Evolutionary conservation across 2,113 vertebrate genomes (phyloP).

Genomic region (Caranx ignobilis): DNA sequence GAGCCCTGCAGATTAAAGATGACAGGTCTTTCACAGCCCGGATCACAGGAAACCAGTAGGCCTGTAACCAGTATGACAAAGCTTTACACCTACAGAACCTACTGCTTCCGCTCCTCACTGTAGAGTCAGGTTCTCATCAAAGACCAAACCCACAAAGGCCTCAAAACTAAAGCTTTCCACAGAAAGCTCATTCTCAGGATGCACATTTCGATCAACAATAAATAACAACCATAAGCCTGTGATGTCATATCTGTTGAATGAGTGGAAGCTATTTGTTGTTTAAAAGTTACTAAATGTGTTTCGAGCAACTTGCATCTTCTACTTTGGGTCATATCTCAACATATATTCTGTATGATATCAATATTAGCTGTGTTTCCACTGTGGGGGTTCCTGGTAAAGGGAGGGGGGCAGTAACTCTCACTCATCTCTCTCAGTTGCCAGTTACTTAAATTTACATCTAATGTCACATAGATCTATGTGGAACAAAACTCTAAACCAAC

Average conservation of each 20-base stretch:
- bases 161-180: no score
- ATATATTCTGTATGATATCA: no score
- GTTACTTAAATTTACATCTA: neutral
- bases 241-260: no score
- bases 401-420: no score
- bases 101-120: neutral
- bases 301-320: neutral
- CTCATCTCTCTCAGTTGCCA: neutral
- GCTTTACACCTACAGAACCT: neutral
- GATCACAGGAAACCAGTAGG: neutral
- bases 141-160: neutral
- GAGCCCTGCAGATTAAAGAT: neutral
- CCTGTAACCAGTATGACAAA: no score
- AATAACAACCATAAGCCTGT: neutral
- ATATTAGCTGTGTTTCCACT: no score
- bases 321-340: no score
- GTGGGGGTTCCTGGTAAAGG: no score
- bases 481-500: no score
- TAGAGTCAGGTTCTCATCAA: neutral
- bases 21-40: slow-evolving; percentile 1
- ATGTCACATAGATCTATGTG: neutral
- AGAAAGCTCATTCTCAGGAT: neutral
- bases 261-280: no score
- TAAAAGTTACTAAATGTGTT: neutral
- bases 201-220: neutral